Base-by-base conservation (phyloP, 2,888 invertebrate species). In the Escarpia spicata region DNA sequence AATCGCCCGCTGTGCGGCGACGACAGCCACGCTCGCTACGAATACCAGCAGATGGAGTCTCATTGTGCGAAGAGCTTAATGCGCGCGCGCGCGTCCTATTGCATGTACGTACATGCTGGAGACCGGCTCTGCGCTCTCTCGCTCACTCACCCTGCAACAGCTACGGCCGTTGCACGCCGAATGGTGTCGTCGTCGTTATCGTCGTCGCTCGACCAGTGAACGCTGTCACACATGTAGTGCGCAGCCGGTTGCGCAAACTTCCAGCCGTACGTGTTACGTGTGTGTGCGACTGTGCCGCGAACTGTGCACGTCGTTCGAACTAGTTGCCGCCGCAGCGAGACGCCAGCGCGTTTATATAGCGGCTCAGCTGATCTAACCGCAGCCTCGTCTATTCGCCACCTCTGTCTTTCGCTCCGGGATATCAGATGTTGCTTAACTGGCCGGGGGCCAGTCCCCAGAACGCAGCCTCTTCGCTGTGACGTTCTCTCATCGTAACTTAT, bases 401-500 rank as follows among this genome's bases (percentile, higher is more conserved):
- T 75, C 75, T 75, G 19, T 75, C 75, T 75, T 75, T 75, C 75
- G 75, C 75, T 75, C 75, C 75, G 75, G 75, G 75, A 75, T 75
- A 75, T 75, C 75, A 75, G 75, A 75, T 75, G 75, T 75, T 75
- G 75, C 75, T 75, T n/a, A 75, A 75, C 75, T 4, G 75, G 75
- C 75, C 75, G 75, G 19, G 75, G 75, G 26, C 75, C n/a, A n/a
- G 26, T 75, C 75, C 4, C n/a, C 75, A 75, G 75, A 75, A 26
- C 26, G 75, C 26, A 26, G 75, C 75, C 75, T 75, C 75, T 75
- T 26, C 0, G n/a, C 75, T 19, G n/a, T 75, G 75, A 75, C 75
- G 75, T n/a, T 75, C 6, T 26, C 19, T 75, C 75, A 15, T 52
- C 52, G 15, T 15, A 52, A 52, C 52, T 52, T 52, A 15, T 52